Base-by-base conservation (phyloP, 2,888 invertebrate genomes). In the Drosophila lutescens region DNA sequence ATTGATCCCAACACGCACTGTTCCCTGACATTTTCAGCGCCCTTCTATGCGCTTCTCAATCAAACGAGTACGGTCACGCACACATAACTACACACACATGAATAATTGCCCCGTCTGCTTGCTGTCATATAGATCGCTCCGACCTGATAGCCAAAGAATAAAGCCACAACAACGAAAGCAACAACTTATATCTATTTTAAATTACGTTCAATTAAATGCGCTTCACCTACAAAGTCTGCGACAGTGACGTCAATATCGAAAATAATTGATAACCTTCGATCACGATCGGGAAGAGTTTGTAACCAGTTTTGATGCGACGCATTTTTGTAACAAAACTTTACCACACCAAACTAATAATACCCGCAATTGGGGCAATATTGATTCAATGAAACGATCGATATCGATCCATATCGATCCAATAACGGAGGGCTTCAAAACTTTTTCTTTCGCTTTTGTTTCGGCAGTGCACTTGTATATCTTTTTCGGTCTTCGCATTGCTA, bases 151-250 rank as follows among this genome's bases (percentile, higher is more conserved):
- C 74, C 68, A 46, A 72, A 62, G 71, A 71, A 57, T 54, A 73
- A 63, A 53, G 41, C 54, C 54, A 40, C 54, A 60, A 38, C 61
- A 13, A 20, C 60, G 26, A 55, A 30, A 32, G 40, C 62, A 62
- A 67, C 66, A 55, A 82, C 75, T 82, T 83, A 80, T 83, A 87
- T 87, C 87, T 83, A 74, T 86, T 82, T 82, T 82, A 82, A 82
- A 82, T 82, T 73, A 82, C 84, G 81, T 84, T 86, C 87, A 82
- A 82, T 82, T 82, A 80, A 82, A 58, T 80, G 68, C 78, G 80
- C 76, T 80, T 82, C 81, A 84, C 81, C 74, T 74, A 74, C 73
- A 56, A 61, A 43, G 70, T 69, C 59, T 59, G 58, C 49, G 69
- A 56, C 49, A 79, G 69, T 67, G 60, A 74, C 77, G 80, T 69